Conservation (phyloP, 2,888 invertebrate species). For the Clanis bilineata region DNA sequence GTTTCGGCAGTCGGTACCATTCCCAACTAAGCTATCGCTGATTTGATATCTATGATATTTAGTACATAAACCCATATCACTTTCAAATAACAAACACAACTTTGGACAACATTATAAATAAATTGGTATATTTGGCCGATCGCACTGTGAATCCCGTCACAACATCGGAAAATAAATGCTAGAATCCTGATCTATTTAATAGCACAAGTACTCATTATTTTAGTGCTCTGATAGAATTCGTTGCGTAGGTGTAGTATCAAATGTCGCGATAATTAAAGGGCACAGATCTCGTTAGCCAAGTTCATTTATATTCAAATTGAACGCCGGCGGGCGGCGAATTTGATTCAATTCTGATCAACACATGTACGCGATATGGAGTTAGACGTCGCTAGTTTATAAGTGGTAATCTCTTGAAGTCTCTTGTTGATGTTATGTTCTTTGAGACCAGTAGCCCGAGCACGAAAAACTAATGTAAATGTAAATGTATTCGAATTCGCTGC, state of each 20-base stretch:
- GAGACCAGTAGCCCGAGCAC: too few relatives aligned
- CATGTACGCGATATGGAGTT: conserved; percentile 15
- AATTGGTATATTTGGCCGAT: too few relatives aligned
- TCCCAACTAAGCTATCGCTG: too few relatives aligned
- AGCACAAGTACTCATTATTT: background rate
- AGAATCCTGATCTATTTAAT: background rate
- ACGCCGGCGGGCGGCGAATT: conserved; percentile 45
- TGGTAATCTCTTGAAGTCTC: background rate
- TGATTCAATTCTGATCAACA: conserved; percentile 41
- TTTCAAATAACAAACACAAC: too few relatives aligned
- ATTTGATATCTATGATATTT: too few relatives aligned
- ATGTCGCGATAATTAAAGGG: conserved; percentile 53
- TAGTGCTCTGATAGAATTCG: background rate
- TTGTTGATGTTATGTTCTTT: background rate
- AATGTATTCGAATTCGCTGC: too few relatives aligned
- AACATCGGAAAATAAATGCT: too few relatives aligned
- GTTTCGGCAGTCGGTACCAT: too few relatives aligned
- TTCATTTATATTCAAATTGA: conserved; percentile 71
- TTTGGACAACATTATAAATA: too few relatives aligned
- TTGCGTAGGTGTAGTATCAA: conserved; percentile 26
- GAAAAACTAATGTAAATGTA: too few relatives aligned
- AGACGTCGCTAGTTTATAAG: background rate
- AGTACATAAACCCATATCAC: too few relatives aligned
- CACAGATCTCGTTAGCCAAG: conserved; percentile 38
- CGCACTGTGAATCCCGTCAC: too few relatives aligned